Evolutionary conservation across 2,888 invertebrate species (phyloP).

Genomic region (Synergus umbraculus): DNA sequence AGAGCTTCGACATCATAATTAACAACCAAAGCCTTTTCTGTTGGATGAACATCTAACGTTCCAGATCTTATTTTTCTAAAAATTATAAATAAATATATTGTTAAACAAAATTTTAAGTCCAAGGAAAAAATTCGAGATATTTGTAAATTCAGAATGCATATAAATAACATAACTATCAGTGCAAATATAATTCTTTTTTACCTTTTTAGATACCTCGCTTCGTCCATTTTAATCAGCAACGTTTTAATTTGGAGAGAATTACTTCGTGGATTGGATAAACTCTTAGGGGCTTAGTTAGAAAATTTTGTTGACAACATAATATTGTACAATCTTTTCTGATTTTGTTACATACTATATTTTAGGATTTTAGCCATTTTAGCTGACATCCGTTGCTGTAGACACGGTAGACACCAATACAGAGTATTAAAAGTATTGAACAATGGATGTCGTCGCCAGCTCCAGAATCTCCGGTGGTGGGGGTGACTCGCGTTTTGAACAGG

Average conservation of each 20-base stretch:
- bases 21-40: slow-evolving; percentile 90
- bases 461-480: too few relatives aligned
- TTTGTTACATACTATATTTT: not conserved
- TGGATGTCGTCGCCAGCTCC: too few relatives aligned
- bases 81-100: slow-evolving; percentile 56
- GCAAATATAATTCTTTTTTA: not conserved
- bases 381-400: slow-evolving; percentile 25
- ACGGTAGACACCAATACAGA: not conserved
- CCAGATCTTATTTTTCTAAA: slow-evolving; percentile 86
- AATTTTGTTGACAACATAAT: slow-evolving; percentile 4
- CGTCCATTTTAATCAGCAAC: slow-evolving; percentile 17
- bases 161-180: not conserved
- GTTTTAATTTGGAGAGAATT: not conserved
- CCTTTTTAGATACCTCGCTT: slow-evolving; percentile 33
- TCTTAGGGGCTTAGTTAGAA: not conserved
- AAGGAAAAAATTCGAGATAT: not conserved
- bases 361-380: slow-evolving; percentile 7
- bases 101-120: not conserved
- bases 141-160: not conserved
- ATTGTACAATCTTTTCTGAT: not conserved
- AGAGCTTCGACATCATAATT: slow-evolving; percentile 92
- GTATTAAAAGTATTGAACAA: slow-evolving; percentile 21
- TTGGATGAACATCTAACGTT: slow-evolving; percentile 92
- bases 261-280: not conserved
- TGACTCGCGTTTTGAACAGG: too few relatives aligned